Conservation (phyloP, 2,888 invertebrate genomes). For the Crocallis elinguaria region DNA sequence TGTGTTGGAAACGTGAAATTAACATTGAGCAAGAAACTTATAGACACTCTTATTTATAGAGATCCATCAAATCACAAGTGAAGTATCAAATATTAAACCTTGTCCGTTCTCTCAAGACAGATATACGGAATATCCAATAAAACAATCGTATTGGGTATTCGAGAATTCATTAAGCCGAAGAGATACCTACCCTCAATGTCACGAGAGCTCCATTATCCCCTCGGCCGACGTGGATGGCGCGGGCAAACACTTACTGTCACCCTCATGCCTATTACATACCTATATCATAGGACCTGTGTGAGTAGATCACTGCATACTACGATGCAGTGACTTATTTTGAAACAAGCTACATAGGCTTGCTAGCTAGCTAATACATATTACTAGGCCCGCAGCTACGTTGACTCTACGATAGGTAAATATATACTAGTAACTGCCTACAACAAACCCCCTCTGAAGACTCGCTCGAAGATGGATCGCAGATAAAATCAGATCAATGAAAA, state of each 20-base stretch:
- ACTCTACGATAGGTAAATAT: too few species aligned
- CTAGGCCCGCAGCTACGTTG: too few species aligned
- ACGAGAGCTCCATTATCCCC: conserved; percentile 71
- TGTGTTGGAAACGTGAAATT: too few species aligned
- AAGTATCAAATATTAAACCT: conserved; percentile 8
- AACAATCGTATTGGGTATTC: conserved; percentile 53
- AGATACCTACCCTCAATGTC: conserved; percentile 48
- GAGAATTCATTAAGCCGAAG: conserved; percentile 66
- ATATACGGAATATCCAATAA: conserved; percentile 36
- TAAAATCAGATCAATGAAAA: too few species aligned
- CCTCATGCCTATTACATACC: conserved; percentile 34
- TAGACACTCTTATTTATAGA: too few species aligned
- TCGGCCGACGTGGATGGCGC: conserved; percentile 64
- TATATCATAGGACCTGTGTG: conserved; percentile 12
- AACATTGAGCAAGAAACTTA: too few species aligned
- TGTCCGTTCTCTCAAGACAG: conserved; percentile 18
- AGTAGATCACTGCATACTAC: neutral
- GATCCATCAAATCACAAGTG: neutral
- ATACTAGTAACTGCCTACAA: too few species aligned
- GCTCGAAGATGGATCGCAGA: too few species aligned
- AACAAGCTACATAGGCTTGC: too few species aligned
- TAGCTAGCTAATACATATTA: too few species aligned
- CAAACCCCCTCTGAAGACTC: too few species aligned
- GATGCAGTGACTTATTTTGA: conserved; percentile 5
- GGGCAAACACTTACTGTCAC: conserved; percentile 70